Evolutionary conservation across 2,888 invertebrate genomes (phyloP).

Genomic region (Sphaerophoria rueppellii): DNA sequence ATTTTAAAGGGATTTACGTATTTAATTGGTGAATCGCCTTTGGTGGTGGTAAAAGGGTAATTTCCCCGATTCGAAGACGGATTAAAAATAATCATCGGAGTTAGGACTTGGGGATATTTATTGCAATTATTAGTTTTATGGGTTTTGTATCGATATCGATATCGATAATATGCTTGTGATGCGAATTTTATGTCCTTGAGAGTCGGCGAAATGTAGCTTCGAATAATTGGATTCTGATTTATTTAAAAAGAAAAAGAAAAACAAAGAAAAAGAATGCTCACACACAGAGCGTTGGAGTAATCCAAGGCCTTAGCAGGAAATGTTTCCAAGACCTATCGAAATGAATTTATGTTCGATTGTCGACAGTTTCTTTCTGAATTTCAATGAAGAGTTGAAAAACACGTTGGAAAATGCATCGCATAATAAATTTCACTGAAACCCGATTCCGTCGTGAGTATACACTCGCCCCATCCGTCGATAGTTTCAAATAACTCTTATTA

Average conservation of each 20-base stretch:
- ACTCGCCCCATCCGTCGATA: neutral
- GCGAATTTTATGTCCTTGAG: neutral
- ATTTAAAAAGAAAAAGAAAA: too few relatives aligned
- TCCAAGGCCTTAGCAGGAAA: too few relatives aligned
- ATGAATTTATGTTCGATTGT: too few relatives aligned
- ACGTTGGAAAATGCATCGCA: conserved; percentile 10
- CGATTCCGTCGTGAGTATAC: conserved; percentile 21
- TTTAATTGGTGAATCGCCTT: conserved; percentile 40
- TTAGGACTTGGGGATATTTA: neutral
- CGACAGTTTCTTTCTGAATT: too few relatives aligned
- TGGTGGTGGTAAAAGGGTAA: neutral
- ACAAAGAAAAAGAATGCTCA: too few relatives aligned
- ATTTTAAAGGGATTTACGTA: conserved; percentile 48
- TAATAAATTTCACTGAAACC: conserved; percentile 42
- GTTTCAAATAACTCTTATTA: conserved; percentile 30
- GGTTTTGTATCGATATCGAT: neutral
- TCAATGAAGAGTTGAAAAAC: too few relatives aligned
- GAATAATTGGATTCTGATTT: too few relatives aligned
- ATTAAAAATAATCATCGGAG: neutral
- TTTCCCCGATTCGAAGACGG: neutral
- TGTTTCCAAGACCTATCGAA: too few relatives aligned
- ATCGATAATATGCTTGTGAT: neutral
- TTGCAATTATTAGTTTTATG: neutral
- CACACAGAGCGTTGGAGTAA: too few relatives aligned
- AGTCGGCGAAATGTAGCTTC: neutral